These are phyloP conservation scores for Urosaurus nigricauda DNA, from an alignment of 2,797 vertebrate genomes.

Conservation along the genomic window DNA sequence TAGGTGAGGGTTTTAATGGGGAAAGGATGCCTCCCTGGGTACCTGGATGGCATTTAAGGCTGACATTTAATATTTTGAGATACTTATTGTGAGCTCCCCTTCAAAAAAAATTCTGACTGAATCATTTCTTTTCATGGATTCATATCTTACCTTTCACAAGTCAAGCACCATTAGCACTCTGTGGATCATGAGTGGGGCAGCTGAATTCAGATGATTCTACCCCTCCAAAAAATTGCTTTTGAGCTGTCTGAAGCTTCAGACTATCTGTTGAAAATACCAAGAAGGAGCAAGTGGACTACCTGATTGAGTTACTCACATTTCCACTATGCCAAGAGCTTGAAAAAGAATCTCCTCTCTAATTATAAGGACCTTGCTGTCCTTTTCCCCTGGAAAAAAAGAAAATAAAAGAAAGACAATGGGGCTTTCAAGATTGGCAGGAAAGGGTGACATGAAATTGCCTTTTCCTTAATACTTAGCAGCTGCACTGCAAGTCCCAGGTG, in stretches of 20 bases:
- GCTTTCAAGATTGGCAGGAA: no score
- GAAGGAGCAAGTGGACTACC: background rate
- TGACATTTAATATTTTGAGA: no score
- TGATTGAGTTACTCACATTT: background rate
- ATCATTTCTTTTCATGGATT: background rate
- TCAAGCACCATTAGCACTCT: background rate
- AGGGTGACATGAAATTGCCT: no score
- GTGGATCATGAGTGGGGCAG: background rate
- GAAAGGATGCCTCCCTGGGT: background rate
- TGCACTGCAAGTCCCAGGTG: no score
- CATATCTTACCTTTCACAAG: background rate
- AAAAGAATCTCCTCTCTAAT: background rate
- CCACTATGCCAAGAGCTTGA: background rate
- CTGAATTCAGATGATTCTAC: background rate
- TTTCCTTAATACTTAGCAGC: no score
- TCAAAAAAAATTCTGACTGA: background rate
- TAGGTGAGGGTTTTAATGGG: background rate
- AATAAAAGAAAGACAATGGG: no score
- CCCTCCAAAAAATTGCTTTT: background rate
- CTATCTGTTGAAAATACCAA: background rate
- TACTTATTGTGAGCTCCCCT: background rate
- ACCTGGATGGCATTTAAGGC: background rate
- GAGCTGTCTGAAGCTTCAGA: background rate
- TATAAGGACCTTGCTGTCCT: background rate
- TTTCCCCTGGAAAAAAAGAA: background rate